Conservation (phyloP, 2,797 vertebrate genomes). For the Darevskia mixta region DNA sequence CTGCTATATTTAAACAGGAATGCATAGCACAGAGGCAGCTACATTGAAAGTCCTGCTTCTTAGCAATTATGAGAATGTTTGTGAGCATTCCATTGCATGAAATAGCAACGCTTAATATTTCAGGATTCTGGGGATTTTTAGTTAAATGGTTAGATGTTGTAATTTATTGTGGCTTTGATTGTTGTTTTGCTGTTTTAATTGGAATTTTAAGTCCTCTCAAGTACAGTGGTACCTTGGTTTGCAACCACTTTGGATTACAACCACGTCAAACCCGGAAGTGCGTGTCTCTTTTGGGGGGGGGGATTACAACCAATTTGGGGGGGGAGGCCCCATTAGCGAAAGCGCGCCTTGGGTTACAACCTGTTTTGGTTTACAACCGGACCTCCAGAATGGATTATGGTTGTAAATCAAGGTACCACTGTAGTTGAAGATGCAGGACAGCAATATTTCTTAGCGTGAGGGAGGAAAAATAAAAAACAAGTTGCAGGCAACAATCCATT, state of each 20-base stretch:
- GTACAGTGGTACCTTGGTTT: too few relatives aligned
- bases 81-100: background rate
- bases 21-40: too few relatives aligned
- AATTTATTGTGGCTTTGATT: background rate
- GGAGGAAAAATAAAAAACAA: background rate
- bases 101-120: background rate
- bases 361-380: too few relatives aligned
- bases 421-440: background rate
- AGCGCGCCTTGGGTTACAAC: too few relatives aligned
- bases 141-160: background rate
- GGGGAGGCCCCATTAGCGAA: too few relatives aligned
- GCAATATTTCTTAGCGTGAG: background rate
- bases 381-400: too few relatives aligned
- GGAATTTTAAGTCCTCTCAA: background rate
- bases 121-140: background rate
- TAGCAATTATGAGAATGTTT: background rate
- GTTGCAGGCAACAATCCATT: background rate
- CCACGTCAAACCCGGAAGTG: too few relatives aligned
- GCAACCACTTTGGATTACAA: too few relatives aligned
- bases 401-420: too few relatives aligned
- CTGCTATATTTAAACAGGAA: too few relatives aligned
- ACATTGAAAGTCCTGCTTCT: background rate
- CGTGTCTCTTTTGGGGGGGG: too few relatives aligned
- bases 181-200: background rate
- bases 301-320: too few relatives aligned